Evolutionary conservation across 2,888 invertebrate genomes (phyloP).

Genomic region (Apamea epomidion): DNA sequence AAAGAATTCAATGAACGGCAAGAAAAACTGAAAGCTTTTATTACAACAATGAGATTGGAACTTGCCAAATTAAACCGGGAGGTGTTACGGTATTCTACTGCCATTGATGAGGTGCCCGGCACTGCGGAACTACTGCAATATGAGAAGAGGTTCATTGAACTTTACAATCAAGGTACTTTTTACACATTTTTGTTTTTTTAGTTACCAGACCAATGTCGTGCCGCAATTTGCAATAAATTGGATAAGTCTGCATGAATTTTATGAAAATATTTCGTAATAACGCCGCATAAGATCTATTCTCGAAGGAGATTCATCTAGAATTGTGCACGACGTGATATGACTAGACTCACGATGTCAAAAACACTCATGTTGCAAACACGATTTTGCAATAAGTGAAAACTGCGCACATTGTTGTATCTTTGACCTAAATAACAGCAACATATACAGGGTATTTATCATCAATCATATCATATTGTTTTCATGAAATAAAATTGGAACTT

Average conservation of each 20-base stretch:
- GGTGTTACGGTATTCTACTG: constrained; percentile 95
- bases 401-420: neutral
- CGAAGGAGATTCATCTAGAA: neutral
- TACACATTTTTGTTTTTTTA: neutral
- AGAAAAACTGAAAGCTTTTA: constrained; percentile 81
- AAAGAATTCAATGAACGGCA: constrained; percentile 85
- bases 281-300: neutral
- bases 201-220: neutral
- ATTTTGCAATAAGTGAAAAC: neutral
- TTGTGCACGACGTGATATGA: neutral
- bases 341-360: neutral
- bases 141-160: constrained; percentile 98
- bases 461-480: too few relatives aligned
- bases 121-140: constrained; percentile 98
- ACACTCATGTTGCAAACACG: neutral
- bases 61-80: constrained; percentile 95
- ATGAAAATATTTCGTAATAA: neutral
- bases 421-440: neutral
- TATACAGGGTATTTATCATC: too few relatives aligned
- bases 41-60: constrained; percentile 89
- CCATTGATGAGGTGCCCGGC: constrained; percentile 98
- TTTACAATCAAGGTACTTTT: constrained; percentile 96
- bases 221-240: neutral
- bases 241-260: neutral
- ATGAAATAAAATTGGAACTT: neutral